phyloP scores from a whole-genome alignment of 2,797 vertebrate species.

The Onychomys torridus region DNA sequence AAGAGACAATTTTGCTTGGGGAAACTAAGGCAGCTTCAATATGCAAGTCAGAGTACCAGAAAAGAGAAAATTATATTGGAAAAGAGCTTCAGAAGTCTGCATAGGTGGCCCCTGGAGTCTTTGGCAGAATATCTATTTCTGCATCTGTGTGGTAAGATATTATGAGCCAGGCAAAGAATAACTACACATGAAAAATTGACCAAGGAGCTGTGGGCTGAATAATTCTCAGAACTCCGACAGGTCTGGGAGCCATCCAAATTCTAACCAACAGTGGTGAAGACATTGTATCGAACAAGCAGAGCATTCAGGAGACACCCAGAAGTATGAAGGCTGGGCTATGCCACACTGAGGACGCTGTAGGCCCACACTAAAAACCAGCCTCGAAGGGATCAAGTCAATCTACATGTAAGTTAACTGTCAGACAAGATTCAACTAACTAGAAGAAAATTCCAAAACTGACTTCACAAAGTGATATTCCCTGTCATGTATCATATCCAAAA shows the following conservation, averaged over 20 bases:
- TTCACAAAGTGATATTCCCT: background rate
- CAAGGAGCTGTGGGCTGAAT: slow-evolving; percentile 7
- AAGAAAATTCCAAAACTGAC: background rate
- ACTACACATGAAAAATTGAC: slow-evolving; percentile 27
- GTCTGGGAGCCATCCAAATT: slow-evolving; percentile 48
- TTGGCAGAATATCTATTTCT: slow-evolving; percentile 47
- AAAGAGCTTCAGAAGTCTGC: slow-evolving; percentile 38
- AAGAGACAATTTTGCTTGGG: slow-evolving; percentile 15
- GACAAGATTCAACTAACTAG: slow-evolving; percentile 43
- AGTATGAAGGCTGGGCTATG: background rate
- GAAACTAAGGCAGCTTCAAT: background rate
- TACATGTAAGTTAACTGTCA: background rate
- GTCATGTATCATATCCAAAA: slow-evolving; percentile 31
- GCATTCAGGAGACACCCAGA: slow-evolving; percentile 44
- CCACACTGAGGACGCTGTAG: background rate
- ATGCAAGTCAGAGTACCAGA: background rate
- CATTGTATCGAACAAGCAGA: slow-evolving; percentile 44
- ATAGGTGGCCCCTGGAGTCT: slow-evolving; percentile 47
- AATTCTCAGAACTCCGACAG: slow-evolving; percentile 50
- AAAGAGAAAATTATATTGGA: background rate
- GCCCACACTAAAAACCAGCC: slow-evolving; percentile 19
- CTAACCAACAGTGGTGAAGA: slow-evolving; percentile 35
- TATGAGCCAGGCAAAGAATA: slow-evolving; percentile 51
- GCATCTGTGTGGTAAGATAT: slow-evolving; percentile 53
- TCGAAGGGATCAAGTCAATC: background rate